Evolutionary conservation across 2,797 vertebrate genomes (phyloP).

Genomic region (Prionace glauca): DNA sequence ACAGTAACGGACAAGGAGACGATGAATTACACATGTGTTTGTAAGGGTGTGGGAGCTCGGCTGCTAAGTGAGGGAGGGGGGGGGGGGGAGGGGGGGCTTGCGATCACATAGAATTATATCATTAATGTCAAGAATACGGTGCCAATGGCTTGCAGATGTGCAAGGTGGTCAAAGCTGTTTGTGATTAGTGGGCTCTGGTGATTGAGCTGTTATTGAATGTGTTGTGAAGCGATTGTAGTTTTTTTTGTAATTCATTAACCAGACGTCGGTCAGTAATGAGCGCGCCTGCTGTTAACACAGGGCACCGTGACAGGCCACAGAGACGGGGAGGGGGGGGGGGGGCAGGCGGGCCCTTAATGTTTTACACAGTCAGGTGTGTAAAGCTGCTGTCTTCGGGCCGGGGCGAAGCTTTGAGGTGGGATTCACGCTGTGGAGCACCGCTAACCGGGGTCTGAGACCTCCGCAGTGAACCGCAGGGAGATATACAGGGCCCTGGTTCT

Average conservation of each 20-base stretch:
- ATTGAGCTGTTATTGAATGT: conserved; percentile 32
- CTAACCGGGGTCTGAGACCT: neutral
- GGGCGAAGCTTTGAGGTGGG: neutral
- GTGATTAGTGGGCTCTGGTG: conserved; percentile 6
- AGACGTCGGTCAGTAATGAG: conserved; percentile 15
- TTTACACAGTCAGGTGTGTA: neutral
- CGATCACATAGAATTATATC: conserved; percentile 28
- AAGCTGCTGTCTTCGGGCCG: neutral
- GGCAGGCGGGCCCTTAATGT: neutral
- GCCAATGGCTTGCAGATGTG: conserved; percentile 34
- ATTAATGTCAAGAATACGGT: conserved; percentile 35
- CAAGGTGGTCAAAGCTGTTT: neutral
- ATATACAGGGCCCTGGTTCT: neutral
- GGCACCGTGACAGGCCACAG: neutral
- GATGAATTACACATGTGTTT: conserved; percentile 23
- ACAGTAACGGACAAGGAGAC: neutral
- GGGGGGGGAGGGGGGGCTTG: neutral
- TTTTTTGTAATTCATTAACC: conserved; percentile 24
- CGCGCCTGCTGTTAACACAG: conserved; percentile 14
- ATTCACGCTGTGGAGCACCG: neutral
- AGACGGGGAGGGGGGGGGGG: neutral
- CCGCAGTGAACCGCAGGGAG: neutral
- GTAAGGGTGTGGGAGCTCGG: neutral
- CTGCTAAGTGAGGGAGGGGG: neutral
- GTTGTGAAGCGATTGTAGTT: conserved; percentile 8